Percentiles rank a stretch among this genome's conserved stretches.
Conservation (phyloP, 2,888 invertebrate genomes). For the Glyphotaelius pellucidus region DNA sequence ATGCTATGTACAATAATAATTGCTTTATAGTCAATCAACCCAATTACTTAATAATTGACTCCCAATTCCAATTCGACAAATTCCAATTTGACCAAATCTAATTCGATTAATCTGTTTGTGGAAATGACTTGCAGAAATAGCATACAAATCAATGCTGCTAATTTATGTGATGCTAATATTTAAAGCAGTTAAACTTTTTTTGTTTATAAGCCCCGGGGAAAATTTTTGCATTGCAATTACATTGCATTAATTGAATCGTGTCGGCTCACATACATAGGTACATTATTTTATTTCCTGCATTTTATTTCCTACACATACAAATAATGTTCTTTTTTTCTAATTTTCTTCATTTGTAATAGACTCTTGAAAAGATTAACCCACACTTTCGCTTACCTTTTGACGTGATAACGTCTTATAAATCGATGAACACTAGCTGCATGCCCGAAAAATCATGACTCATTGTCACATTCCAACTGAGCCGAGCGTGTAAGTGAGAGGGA, state of each 20-base stretch:
- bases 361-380: too few species aligned
- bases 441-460: too few species aligned
- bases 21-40: not conserved
- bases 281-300: not conserved
- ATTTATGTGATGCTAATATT: not conserved
- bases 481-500: too few species aligned
- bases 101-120: not conserved
- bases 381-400: too few species aligned
- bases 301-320: not conserved
- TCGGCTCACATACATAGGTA: not conserved
- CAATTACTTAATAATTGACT: not conserved
- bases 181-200: not conserved
- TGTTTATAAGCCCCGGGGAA: not conserved
- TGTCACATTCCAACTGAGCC: too few species aligned
- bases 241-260: not conserved
- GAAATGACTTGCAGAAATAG: not conserved
- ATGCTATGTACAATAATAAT: not conserved
- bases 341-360: too few species aligned
- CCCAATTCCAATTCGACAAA: not conserved
- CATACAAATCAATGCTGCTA: not conserved
- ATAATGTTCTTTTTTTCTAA: not conserved
- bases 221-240: not conserved
- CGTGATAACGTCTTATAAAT: too few species aligned
- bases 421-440: too few species aligned
- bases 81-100: not conserved